phyloP scores from a whole-genome alignment of 1,140 invertebrate species.

The Microplitis mediator region DNA sequence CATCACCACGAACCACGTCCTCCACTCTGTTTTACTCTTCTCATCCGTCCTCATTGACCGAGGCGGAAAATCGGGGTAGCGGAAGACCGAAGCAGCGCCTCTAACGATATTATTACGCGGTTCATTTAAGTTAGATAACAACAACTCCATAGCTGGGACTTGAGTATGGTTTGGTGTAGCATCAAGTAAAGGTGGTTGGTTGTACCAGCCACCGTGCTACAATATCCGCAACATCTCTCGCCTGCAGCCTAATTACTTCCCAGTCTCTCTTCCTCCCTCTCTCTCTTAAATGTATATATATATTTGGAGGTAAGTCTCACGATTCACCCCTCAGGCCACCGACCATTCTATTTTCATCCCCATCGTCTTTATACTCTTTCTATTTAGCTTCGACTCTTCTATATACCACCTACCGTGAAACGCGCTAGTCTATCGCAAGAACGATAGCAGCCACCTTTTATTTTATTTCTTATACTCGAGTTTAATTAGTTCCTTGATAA shows the following conservation, averaged over 20 bases:
- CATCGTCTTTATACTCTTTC: not conserved
- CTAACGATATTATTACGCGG: constrained; percentile 59
- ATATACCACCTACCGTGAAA: not conserved
- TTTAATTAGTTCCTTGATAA: constrained; percentile 60
- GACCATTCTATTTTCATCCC: not conserved
- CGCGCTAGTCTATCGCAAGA: constrained; percentile 40
- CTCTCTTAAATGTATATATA: no score
- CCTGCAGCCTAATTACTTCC: constrained; percentile 58
- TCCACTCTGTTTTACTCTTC: no score
- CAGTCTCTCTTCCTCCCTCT: constrained; percentile 36
- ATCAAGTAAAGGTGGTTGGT: constrained; percentile 33
- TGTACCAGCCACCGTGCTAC: constrained; percentile 42
- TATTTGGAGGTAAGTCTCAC: constrained; percentile 33
- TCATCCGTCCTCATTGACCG: constrained; percentile 40
- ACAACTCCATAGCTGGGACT: constrained; percentile 22
- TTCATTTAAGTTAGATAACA: constrained; percentile 63
- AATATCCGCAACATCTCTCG: constrained; percentile 58
- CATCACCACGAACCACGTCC: no score
- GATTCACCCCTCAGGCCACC: constrained; percentile 5
- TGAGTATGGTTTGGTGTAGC: constrained; percentile 22
- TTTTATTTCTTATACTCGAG: constrained; percentile 57
- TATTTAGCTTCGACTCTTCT: constrained; percentile 26
- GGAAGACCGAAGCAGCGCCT: constrained; percentile 44
- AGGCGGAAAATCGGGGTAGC: constrained; percentile 21
- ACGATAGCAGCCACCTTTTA: constrained; percentile 47